These are phyloP conservation scores for Heliconius cydno DNA, from an alignment of 2,888 invertebrate genomes.

Conservation along the genomic window DNA sequence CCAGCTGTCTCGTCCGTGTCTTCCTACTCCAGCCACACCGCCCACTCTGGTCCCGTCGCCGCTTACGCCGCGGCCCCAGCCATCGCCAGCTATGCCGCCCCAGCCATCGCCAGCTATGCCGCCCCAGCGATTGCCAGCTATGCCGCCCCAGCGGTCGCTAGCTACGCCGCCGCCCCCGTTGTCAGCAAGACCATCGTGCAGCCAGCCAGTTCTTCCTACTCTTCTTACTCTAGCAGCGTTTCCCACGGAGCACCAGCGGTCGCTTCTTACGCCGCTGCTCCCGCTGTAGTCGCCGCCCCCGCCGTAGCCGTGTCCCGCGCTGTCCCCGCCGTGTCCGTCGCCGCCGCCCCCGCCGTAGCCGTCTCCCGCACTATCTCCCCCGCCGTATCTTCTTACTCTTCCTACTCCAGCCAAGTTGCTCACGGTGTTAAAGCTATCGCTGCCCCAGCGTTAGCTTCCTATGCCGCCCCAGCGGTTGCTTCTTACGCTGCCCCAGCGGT, in stretches of 20 bases:
- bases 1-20: slow-evolving; percentile 65
- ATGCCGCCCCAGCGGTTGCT: slow-evolving; percentile 66
- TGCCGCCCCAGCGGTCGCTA: slow-evolving; percentile 50
- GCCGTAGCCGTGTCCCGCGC: slow-evolving; percentile 40
- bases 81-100: slow-evolving; percentile 58
- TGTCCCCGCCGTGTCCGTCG: slow-evolving; percentile 44
- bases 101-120: slow-evolving; percentile 61
- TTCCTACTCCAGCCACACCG: slow-evolving; percentile 59
- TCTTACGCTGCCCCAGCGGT: slow-evolving; percentile 52
- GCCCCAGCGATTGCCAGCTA: slow-evolving; percentile 50
- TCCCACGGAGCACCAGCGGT: slow-evolving; percentile 55
- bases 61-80: slow-evolving; percentile 56
- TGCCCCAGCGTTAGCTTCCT: slow-evolving; percentile 58
- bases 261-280: slow-evolving; percentile 55
- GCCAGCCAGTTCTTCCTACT: slow-evolving; percentile 50
- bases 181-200: slow-evolving; percentile 53
- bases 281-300: slow-evolving; percentile 49
- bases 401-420: slow-evolving; percentile 51
- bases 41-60: slow-evolving; percentile 52
- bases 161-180: slow-evolving; percentile 57
- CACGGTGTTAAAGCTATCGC: slow-evolving; percentile 46
- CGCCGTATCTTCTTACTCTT: slow-evolving; percentile 44
- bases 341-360: slow-evolving; percentile 59
- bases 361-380: slow-evolving; percentile 63
- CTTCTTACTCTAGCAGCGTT: slow-evolving; percentile 52